These are phyloP conservation scores for Ceratina calcarata DNA, from an alignment of 1,140 invertebrate genomes.

Conservation along the genomic window DNA sequence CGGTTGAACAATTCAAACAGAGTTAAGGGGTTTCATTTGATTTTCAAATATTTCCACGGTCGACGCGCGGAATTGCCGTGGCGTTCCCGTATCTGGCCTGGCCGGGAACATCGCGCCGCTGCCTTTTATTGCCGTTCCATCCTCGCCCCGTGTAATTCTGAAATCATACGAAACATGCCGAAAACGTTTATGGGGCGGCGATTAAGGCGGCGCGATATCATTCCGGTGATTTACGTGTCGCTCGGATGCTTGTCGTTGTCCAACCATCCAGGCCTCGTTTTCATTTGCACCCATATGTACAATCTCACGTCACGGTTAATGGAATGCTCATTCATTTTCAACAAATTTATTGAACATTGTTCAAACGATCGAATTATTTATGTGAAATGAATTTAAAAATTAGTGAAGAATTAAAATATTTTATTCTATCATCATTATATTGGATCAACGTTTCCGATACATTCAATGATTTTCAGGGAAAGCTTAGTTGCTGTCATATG, in stretches of 20 bases:
- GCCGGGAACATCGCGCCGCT: not conserved
- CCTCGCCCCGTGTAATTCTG: not conserved
- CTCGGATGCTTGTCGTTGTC: not conserved
- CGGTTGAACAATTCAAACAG: not conserved
- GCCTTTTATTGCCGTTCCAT: conserved; percentile 34
- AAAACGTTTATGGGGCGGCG: conserved; percentile 30
- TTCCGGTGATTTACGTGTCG: conserved; percentile 31
- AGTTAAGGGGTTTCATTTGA: not conserved
- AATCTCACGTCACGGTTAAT: no score
- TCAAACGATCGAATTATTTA: no score
- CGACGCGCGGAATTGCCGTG: not conserved
- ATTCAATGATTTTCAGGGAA: no score
- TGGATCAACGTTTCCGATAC: no score
- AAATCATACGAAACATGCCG: conserved; percentile 16
- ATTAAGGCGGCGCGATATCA: conserved; percentile 39
- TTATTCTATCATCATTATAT: no score
- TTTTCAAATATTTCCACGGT: conserved; percentile 20
- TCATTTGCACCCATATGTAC: not conserved
- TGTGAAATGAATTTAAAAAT: no score
- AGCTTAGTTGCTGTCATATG: no score
- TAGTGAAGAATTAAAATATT: no score
- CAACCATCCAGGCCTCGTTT: conserved; percentile 3
- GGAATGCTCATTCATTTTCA: no score
- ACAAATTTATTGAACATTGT: no score
- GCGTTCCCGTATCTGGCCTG: not conserved